Evolutionary conservation across 2,113 vertebrate species (phyloP), one percentile per base, ranked within the genome.

Genomic region (Tapirus terrestris): DNA sequence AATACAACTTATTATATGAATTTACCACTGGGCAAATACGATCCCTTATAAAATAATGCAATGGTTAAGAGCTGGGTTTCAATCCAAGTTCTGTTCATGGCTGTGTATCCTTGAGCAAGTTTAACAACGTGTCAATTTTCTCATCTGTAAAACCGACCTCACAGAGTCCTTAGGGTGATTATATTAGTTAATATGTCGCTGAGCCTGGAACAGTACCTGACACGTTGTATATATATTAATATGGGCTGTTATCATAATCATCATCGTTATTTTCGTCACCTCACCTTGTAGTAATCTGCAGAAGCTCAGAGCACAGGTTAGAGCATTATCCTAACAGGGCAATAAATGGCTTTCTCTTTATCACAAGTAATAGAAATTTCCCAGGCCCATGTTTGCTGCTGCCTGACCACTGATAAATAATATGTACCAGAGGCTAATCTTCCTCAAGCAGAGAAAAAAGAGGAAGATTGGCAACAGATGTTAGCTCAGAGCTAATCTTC

Each of bases 121-220:
- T 84, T 53, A 79, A 43, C n/a, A 84, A 17, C 48, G 9, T 82
- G 36, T 56, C 31, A 53, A 5, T 76, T 96, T 82, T 94, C 80
- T 92, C 51, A 67, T 45, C 36, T 75, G 6, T 43, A 93, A 89
- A 94, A 56, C 45, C 60, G 87, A 39, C 25, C 21, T 87, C 45
- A 48, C 53, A 83, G 23, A 29, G 27, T 76, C 23, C 11, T 60
- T 75, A 76, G 36, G 48, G 51, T 85, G 68, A 68, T 77, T 88
- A n/a, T 75, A 65, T 88, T 83, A 89, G 45, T 96, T 93, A 86
- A 80, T 85, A 25, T 81, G 36, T 76, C 87, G n/a, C 65, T 88
- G 53, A 89, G 58, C 31, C 72, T 85, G 60, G n/a, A 67, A 43
- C 9, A 91, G 51, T 87, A n/a, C 16, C 23, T 68, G 60, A 75